phyloP scores from a whole-genome alignment of 35 echinoderm and acorn worm species.

The Apostichopus californicus region DNA sequence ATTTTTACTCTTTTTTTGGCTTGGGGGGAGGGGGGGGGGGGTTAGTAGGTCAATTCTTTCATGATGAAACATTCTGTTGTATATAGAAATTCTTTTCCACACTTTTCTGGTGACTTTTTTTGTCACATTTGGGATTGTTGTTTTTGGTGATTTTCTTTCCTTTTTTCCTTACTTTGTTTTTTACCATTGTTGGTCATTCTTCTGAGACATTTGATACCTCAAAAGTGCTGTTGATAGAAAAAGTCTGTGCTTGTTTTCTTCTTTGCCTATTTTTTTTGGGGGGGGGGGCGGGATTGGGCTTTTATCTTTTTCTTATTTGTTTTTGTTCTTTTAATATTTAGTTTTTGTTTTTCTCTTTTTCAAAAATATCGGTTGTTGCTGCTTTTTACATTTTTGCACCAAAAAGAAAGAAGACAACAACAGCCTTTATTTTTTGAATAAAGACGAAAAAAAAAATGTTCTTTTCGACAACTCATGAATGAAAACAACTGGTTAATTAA shows the following conservation, averaged over 20 bases:
- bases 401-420: no score
- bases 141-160: not conserved
- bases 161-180: constrained; percentile 1
- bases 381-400: no score
- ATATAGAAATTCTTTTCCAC: constrained; percentile 48
- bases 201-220: constrained; percentile 36
- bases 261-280: not conserved
- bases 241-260: constrained; percentile 16
- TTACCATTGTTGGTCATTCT: not conserved
- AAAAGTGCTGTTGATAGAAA: constrained; percentile 38
- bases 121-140: constrained; percentile 6
- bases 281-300: no score
- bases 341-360: not conserved
- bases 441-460: not conserved
- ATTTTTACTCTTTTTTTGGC: no score
- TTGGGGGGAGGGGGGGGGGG: not conserved
- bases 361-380: not conserved
- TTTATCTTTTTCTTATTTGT: not conserved
- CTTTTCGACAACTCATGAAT: not conserved
- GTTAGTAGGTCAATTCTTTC: constrained; percentile 16
- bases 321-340: not conserved
- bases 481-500: not conserved
- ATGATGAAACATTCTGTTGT: constrained; percentile 42
- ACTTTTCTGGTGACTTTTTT: constrained; percentile 12
- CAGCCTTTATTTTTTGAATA: no score